These are phyloP conservation scores for Bettongia penicillata DNA, from an alignment of 2,113 vertebrate genomes.

Conservation along the genomic window DNA sequence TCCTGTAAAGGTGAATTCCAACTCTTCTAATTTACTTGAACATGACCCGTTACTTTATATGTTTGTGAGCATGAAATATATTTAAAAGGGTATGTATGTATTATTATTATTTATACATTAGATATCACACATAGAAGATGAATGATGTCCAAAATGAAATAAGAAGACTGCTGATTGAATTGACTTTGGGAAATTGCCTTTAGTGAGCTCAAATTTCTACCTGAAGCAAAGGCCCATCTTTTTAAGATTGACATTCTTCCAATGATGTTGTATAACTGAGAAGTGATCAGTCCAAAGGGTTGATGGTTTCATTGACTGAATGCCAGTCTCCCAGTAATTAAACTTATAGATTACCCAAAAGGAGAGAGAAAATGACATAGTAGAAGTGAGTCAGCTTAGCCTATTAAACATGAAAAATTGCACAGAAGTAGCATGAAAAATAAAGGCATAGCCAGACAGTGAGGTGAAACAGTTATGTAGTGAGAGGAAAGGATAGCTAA, in stretches of 20 bases:
- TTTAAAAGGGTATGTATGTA: slow-evolving; percentile 38
- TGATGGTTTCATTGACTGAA: not conserved
- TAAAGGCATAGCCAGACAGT: not conserved
- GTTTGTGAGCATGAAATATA: slow-evolving; percentile 61
- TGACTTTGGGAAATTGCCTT: not conserved
- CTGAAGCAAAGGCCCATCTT: not conserved
- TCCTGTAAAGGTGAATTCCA: slow-evolving; percentile 77
- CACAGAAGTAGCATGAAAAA: not conserved
- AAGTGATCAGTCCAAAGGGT: not conserved
- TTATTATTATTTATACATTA: not conserved
- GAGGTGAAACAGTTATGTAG: not conserved
- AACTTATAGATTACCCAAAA: not conserved
- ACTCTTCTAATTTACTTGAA: slow-evolving; percentile 77
- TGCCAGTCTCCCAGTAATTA: not conserved
- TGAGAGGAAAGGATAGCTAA: not conserved
- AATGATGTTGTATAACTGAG: not conserved
- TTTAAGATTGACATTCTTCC: not conserved
- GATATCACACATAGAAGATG: not conserved
- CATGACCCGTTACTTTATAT: slow-evolving; percentile 73
- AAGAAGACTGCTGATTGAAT: not conserved
- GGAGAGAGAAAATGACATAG: not conserved
- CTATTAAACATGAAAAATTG: not conserved
- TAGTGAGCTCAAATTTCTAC: no score
- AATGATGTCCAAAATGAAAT: not conserved
- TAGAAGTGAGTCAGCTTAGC: not conserved